phyloP scores from a whole-genome alignment of 2,888 invertebrate species.

The Xylota sylvarum region DNA sequence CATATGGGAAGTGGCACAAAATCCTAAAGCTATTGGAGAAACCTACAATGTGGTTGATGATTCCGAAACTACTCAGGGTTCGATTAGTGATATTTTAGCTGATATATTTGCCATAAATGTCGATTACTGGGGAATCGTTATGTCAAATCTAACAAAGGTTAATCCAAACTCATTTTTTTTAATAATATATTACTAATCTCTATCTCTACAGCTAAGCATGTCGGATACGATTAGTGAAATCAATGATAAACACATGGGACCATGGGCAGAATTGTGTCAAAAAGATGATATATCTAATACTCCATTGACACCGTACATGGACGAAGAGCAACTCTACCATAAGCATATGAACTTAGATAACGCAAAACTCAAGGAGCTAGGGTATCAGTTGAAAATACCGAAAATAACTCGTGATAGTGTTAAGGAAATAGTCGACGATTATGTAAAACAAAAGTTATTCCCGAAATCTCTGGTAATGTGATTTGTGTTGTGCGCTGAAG shows the following conservation, averaged over 20 bases:
- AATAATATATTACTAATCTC: not conserved
- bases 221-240: slow-evolving; percentile 93
- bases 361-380: slow-evolving; percentile 87
- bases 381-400: slow-evolving; percentile 88
- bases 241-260: slow-evolving; percentile 96
- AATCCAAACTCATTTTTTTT: not conserved
- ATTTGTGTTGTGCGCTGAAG: slow-evolving; percentile 78
- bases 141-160: slow-evolving; percentile 93
- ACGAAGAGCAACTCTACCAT: slow-evolving; percentile 92
- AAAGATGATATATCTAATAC: slow-evolving; percentile 91
- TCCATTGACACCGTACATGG: slow-evolving; percentile 95
- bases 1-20: slow-evolving; percentile 89
- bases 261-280: slow-evolving; percentile 95
- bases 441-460: slow-evolving; percentile 92
- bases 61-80: slow-evolving; percentile 93
- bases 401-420: slow-evolving; percentile 87
- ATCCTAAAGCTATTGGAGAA: slow-evolving; percentile 86
- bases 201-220: slow-evolving; percentile 89
- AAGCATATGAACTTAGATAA: slow-evolving; percentile 92
- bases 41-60: slow-evolving; percentile 94
- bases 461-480: slow-evolving; percentile 89
- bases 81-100: slow-evolving; percentile 91
- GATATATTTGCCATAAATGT: slow-evolving; percentile 94
- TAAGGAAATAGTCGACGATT: slow-evolving; percentile 92
- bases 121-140: slow-evolving; percentile 93